Base-by-base conservation (phyloP, 2,797 vertebrate genomes). In the Gymnocypris eckloni region DNA sequence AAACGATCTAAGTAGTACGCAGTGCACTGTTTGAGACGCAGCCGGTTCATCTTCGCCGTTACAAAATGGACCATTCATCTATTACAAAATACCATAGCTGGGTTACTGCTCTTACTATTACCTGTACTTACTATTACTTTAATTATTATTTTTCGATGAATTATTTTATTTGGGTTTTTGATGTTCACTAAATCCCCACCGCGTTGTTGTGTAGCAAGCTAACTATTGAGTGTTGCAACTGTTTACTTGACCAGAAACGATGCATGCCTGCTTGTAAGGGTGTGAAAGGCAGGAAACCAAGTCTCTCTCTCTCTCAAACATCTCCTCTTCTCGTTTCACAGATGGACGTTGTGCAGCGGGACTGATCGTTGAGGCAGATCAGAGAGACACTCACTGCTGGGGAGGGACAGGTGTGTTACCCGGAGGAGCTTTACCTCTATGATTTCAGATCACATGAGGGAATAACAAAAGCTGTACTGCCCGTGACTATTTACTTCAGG, bases 331-430 rank as follows among this genome's bases (percentile, higher is more conserved):
- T 37, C 86, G 89, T 85, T 89, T 76, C 88, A 52, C 94, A 96
- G 95, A 96, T 95, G 94, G 93, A 94, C 87, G 88, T 90, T 37
- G 82, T 86, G 84, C 89, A 70, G 87, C 80, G 83, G 89, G 84
- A 83, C 75, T 87, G 89, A 84, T 90, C 84, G 2, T 94, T 91
- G 91, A 92, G 87, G 86, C 90, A 66, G 85, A 91, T 86, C 83
- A 83, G 86, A 89, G 75, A 83, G 86, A 91, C 67, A 79, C 52
- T 76, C 48, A 43, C 75, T 70, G 12, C 43, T 56, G 81, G 54
- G 67, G 56, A 87, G 81, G 59, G 83, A 45, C 88, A 87, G 89
- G 90, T 91, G 87, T 37, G 86, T 28, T 54, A 6, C 20, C 41
- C 79, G 15, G 18, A 43, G 18, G 6, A 45, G 84, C 13, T 59